Evolutionary conservation across 2,888 invertebrate species (phyloP), one percentile per base, ranked within the genome.

Genomic region (Chelonus formosanus): DNA sequence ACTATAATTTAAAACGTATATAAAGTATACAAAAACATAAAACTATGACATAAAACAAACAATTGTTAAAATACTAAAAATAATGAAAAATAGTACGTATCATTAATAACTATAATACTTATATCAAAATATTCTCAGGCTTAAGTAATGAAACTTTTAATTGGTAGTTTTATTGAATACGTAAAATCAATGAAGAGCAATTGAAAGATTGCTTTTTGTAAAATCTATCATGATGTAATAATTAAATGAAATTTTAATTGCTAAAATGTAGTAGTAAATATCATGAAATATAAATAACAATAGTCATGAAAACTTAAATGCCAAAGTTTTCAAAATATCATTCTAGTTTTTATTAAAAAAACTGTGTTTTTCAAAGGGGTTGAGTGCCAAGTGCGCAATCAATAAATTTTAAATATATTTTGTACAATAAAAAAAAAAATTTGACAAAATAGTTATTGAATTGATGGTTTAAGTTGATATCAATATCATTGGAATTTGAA

Each of bases 71-170:
- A 32, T 64, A 54, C 34, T 43, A 43, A 53, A 40, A 40, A 44
- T 58, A 31, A 58, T 35, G 20, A 44, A 44, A 56, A 50, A 6
- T 40, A 58, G 59, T 48, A 8, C 20, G 10, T 59, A 59, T 35
- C 31, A 55, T 48, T 55, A 45, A 45, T 52, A 52, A 47, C 47
- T n/a, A 47, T 32, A 34, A 54, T 32, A 60, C 47, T 60, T 44
- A 47, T 65, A 65, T 65, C 55, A 54, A 50, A 65, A 60, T 54
- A 60, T 47, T 59, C 59, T 65, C 65, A 65, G 65, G 65, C 65
- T 59, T 60, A 8, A 35, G 20, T 6, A 40, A 40, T 40, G 40
- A 50, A 20, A 58, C 40, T 40, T 40, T 40, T 6, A 40, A 40
- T 40, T 40, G 40, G 40, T 40, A 40, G 40, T 40, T 4, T 5